Evolutionary conservation across 1,140 invertebrate genomes (phyloP), one percentile per base, ranked within the genome.

Genomic region (Planococcus citri): DNA sequence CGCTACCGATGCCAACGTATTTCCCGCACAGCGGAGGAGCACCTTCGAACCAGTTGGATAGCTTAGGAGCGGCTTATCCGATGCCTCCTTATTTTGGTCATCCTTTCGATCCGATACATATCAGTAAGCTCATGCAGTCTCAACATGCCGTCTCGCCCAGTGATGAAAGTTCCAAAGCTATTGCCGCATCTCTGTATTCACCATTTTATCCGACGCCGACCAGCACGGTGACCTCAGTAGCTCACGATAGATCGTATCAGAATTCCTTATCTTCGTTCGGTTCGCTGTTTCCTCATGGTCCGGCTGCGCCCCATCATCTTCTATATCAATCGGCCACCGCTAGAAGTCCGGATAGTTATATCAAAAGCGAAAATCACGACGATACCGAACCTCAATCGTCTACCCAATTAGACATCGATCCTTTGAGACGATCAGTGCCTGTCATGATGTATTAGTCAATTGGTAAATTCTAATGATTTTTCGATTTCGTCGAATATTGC

Each of bases 141-240:
- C 77, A 79, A 33, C 78, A 79, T 71, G 76, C 75, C 70, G 69
- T 72, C 70, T 67, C 57, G 68, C 37, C 68, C 41, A 70, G 61
- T 69, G 60, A 57, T 68, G 27, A 75, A n/a, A 27, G 29, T 20
- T 76, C 76, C 70, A 80, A 85, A 37, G 78, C 85, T 1, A 80
- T 83, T 12, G 81, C 86, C 70, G 84, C 82, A 72, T 84, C 83
- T 70, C 83, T 87, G 73, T 86, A 87, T 74, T 83, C 85, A 3
- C 83, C 82, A 41, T 79, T 84, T 64, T 85, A 85, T 77, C 74
- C 74, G 58, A 20, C 70, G 27, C 20, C 67, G 1, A 33, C 69
- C 27, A 33, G 72, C 72, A 10, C 73, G 68, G 24, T 73, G 69
- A 20, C 71, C 71, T 24, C 73, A 58, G 0, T 71, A 51, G 33